phyloP scores from a whole-genome alignment of 2,113 vertebrate genomes.

The Morone saxatilis region DNA sequence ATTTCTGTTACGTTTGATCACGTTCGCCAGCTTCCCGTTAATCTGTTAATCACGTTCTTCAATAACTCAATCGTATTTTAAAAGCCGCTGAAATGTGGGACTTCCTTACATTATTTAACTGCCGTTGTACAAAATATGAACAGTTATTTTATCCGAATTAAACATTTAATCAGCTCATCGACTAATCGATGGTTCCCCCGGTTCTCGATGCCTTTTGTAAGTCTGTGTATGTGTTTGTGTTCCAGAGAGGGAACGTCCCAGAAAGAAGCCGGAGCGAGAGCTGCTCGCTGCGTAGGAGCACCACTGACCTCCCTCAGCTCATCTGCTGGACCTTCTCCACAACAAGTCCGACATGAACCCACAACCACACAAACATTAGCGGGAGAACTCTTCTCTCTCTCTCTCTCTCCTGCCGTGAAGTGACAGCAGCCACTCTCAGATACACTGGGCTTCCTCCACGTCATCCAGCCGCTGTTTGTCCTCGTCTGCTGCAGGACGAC shows the following conservation, averaged over 20 bases:
- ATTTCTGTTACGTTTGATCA: no score
- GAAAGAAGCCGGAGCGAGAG: constrained; percentile 78
- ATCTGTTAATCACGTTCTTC: no score
- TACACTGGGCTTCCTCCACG: constrained; percentile 14
- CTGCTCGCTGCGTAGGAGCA: constrained; percentile 76
- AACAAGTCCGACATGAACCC: background rate
- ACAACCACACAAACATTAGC: background rate
- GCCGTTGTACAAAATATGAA: no score
- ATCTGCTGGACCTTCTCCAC: background rate
- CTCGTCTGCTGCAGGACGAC: background rate
- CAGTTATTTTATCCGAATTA: no score
- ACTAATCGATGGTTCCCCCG: no score
- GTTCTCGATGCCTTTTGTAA: background rate
- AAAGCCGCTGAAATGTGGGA: no score
- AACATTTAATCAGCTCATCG: no score
- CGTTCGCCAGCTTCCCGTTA: no score
- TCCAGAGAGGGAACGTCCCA: constrained; percentile 77
- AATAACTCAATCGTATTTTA: no score
- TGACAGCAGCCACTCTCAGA: background rate
- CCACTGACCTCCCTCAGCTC: background rate
- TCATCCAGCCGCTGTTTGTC: background rate
- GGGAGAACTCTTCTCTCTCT: background rate
- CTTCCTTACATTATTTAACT: no score
- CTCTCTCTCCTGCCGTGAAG: background rate
- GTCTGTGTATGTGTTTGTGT: constrained; percentile 22